A percentile compares a stretch with the other conserved stretches of the same genome.
These are phyloP conservation scores for Lagria hirta DNA, from an alignment of 2,888 invertebrate genomes.

Conservation along the genomic window DNA sequence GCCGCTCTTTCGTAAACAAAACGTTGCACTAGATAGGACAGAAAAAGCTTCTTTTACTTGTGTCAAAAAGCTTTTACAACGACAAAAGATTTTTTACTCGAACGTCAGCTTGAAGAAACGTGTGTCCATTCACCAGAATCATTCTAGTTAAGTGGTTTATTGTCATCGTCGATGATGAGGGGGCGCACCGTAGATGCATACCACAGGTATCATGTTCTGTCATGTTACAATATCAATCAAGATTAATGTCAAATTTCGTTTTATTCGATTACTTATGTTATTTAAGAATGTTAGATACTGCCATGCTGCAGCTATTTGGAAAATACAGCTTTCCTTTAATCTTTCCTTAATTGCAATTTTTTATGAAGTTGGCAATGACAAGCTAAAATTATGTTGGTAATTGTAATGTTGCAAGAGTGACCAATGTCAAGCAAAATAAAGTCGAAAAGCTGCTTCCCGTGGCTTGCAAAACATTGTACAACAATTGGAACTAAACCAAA, in stretches of 20 bases:
- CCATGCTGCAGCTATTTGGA: no score
- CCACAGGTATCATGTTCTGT: slow-evolving; percentile 36
- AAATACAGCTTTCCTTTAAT: no score
- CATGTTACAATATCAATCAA: slow-evolving; percentile 50
- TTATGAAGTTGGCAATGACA: no score
- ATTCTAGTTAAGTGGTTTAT: slow-evolving; percentile 56
- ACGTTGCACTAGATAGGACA: slow-evolving; percentile 42
- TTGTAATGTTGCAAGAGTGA: no score
- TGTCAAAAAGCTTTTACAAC: slow-evolving; percentile 57
- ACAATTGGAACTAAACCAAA: no score
- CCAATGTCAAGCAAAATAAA: no score
- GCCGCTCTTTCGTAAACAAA: slow-evolving; percentile 43
- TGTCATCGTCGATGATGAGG: slow-evolving; percentile 48
- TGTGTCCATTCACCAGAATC: slow-evolving; percentile 54
- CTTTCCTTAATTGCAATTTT: no score
- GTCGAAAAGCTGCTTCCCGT: no score
- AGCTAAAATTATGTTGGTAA: no score
- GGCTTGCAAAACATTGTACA: no score
- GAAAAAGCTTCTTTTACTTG: slow-evolving; percentile 49
- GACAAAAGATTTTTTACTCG: slow-evolving; percentile 52
- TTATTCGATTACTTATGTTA: slow-evolving; percentile 44
- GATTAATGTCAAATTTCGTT: slow-evolving; percentile 51
- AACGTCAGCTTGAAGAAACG: slow-evolving; percentile 52
- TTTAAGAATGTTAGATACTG: no score
- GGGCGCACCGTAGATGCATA: slow-evolving; percentile 29